Base-by-base conservation (phyloP, 2,888 invertebrate species). In the Stenolophus ochropezus region DNA sequence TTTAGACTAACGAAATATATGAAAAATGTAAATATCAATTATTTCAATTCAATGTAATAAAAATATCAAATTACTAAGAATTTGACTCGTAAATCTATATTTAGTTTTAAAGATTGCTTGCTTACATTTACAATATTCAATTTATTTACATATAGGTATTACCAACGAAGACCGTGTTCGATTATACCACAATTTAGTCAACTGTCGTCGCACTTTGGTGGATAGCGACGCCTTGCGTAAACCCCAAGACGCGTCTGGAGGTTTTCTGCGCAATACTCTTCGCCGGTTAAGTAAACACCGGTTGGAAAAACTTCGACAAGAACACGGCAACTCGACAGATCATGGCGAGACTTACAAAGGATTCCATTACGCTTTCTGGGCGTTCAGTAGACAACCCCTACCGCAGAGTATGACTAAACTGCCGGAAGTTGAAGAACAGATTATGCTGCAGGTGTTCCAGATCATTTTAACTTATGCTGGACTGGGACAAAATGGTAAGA, bases 391-490 rank as follows among this genome's bases (percentile, higher is more conserved):
- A 84, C 93, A 94, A 83, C 92, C 93, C 4, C 90, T 97, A 80
- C 93, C 94, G 1, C 97, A 97, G 89, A 95, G 96, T 85, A 92
- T 98, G 82, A 95, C 95, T 81, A 93, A 95, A 86, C 91, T 97
- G 83, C 94, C 95, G 75, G 97, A 97, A 89, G 93, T 94, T 1
- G 97, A 97, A 85, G 95, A 98, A 87, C 95, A 96, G 84, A 92
- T 95, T 11, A 95, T 97, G 87, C 90, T 97, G 85, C 96, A 96
- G 89, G 95, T 97, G 86, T 98, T 97, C 88, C 96, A 96, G 89
- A 92, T 94, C 56, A 95, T 98, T 87, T 92, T 98, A 85, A 96
- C 96, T 20, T 98, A 97, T 89, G 96, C 97, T 2, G 97, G 97
- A 0, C 90, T 97, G 2, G 94, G 93, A 69, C 93, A 93, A 86